Percentiles rank a stretch among this genome's conserved stretches.
Conservation (phyloP, 2,888 invertebrate genomes). For the Eupithecia pulchellata region DNA sequence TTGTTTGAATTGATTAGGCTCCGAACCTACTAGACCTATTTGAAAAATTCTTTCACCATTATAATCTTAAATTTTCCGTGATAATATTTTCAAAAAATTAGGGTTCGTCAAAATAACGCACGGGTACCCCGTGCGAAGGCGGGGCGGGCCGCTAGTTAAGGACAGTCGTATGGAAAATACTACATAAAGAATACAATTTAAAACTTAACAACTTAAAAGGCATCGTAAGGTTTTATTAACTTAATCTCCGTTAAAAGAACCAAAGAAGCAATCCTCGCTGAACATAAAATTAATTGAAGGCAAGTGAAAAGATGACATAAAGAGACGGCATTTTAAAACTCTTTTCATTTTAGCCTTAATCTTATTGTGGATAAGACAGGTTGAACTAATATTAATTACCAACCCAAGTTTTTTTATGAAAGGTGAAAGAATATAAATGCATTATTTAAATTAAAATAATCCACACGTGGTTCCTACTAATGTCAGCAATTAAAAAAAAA, state of each 20-base stretch:
- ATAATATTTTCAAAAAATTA: too few species aligned
- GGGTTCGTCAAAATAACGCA: too few species aligned
- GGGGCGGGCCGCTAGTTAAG: too few species aligned
- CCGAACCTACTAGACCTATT: too few species aligned
- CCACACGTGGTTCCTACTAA: background rate
- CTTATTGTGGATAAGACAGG: constrained; percentile 50
- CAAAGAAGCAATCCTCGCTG: background rate
- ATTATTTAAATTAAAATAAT: background rate
- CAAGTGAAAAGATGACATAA: constrained; percentile 61
- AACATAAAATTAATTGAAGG: constrained; percentile 39
- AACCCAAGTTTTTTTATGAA: too few species aligned
- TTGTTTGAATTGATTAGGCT: too few species aligned
- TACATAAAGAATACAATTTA: too few species aligned
- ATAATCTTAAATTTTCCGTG: too few species aligned
- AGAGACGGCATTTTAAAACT: constrained; percentile 62
- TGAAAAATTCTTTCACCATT: too few species aligned
- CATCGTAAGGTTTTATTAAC: background rate
- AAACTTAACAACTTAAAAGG: background rate
- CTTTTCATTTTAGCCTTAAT: constrained; percentile 47
- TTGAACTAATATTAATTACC: background rate
- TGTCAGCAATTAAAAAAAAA: background rate
- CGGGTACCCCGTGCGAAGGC: too few species aligned
- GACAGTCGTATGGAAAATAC: too few species aligned
- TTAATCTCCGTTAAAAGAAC: background rate
- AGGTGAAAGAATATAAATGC: background rate